Conservation (phyloP, 1,140 invertebrate genomes). For the Drosophila nasuta region DNA sequence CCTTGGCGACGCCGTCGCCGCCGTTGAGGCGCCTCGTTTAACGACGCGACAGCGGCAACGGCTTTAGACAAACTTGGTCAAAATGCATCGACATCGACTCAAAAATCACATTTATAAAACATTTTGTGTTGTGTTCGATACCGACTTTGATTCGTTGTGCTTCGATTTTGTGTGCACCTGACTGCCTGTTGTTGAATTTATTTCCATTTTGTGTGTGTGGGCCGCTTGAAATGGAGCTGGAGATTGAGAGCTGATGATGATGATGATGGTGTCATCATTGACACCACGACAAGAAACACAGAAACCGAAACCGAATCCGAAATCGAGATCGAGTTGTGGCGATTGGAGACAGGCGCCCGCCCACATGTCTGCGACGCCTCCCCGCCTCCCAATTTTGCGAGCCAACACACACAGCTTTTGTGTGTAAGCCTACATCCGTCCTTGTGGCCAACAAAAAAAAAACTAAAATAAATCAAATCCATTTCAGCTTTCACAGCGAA, state of each 20-base stretch:
- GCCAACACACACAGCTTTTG: background rate
- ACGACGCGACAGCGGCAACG: slow-evolving; percentile 10
- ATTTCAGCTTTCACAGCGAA: slow-evolving; percentile 23
- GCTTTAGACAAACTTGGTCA: slow-evolving; percentile 67
- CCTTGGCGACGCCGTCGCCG: slow-evolving; percentile 53
- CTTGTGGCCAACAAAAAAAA: slow-evolving; percentile 42
- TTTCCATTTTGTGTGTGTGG: slow-evolving; percentile 39
- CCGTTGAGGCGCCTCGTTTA: slow-evolving; percentile 63
- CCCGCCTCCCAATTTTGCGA: background rate
- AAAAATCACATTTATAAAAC: slow-evolving; percentile 49
- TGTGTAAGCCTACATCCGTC: slow-evolving; percentile 59
- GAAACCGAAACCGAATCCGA: background rate
- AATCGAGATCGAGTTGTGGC: no score
- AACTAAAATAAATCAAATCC: slow-evolving; percentile 26
- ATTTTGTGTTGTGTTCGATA: slow-evolving; percentile 22
- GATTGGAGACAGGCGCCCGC: slow-evolving; percentile 16
- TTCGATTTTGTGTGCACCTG: slow-evolving; percentile 41
- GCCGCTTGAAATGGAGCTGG: slow-evolving; percentile 18
- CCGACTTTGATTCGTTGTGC: slow-evolving; percentile 22
- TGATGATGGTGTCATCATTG: slow-evolving; percentile 75
- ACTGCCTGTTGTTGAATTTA: slow-evolving; percentile 13
- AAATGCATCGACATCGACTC: slow-evolving; percentile 59
- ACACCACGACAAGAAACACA: slow-evolving; percentile 42
- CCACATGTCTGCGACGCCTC: slow-evolving; percentile 9
- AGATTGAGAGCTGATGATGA: background rate